Evolutionary conservation across 2,113 vertebrate species (phyloP).

Genomic region (Lasiurus cinereus): DNA sequence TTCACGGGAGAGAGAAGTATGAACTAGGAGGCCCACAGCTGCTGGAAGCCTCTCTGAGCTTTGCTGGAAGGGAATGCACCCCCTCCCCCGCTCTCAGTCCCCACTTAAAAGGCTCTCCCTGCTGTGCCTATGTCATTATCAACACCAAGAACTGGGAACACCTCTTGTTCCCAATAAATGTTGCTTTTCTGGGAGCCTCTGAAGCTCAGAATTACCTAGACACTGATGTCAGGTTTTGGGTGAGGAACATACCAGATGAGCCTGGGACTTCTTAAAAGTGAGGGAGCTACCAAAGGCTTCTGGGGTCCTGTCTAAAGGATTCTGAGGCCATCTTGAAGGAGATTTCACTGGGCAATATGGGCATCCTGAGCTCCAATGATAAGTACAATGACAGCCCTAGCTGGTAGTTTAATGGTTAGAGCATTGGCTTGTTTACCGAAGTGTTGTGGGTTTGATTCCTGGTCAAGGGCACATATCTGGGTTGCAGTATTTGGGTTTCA

Average conservation of each 20-base stretch:
- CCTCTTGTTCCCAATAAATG: conserved; percentile 37
- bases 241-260: conserved; percentile 41
- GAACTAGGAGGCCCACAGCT: background rate
- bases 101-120: conserved; percentile 42
- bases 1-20: background rate
- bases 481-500: too few species aligned
- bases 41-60: background rate
- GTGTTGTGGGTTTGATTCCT: too few species aligned
- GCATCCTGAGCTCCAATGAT: conserved; percentile 33
- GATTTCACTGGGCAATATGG: background rate
- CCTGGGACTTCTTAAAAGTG: conserved; percentile 28
- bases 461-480: too few species aligned
- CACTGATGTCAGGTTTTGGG: conserved; percentile 16
- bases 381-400: conserved; percentile 15
- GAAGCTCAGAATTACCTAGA: background rate
- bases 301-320: background rate
- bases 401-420: too few species aligned
- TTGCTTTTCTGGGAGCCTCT: conserved; percentile 23
- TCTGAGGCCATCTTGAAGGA: conserved; percentile 44
- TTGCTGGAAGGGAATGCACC: background rate
- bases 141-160: conserved; percentile 20
- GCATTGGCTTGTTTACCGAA: too few species aligned
- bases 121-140: background rate
- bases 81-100: background rate
- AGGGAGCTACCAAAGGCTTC: conserved; percentile 24